These are phyloP conservation scores for Cantharis rustica DNA, from an alignment of 2,888 invertebrate species.

Conservation along the genomic window DNA sequence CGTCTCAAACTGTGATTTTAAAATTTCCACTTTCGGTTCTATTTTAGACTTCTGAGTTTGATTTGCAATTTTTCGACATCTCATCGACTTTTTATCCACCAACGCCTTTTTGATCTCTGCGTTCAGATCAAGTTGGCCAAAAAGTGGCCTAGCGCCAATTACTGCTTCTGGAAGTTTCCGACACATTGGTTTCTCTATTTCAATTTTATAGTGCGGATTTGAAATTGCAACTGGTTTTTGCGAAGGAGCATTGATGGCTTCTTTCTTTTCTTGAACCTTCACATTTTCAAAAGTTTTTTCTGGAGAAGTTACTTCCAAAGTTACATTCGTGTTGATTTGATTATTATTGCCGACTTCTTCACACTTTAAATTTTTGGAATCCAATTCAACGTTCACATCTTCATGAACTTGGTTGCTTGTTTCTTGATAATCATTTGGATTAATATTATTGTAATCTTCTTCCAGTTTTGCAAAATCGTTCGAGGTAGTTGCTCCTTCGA, in stretches of 20 bases:
- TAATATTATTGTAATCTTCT: background rate
- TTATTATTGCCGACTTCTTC: background rate
- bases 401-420: background rate
- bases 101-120: conserved; percentile 54
- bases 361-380: background rate
- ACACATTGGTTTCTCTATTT: conserved; percentile 39
- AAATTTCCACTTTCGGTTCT: conserved; percentile 41
- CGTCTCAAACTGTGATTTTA: conserved; percentile 37
- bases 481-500: background rate
- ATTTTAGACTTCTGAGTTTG: conserved; percentile 1
- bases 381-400: background rate
- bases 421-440: background rate
- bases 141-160: conserved; percentile 53
- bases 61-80: conserved; percentile 40
- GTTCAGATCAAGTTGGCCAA: conserved; percentile 53
- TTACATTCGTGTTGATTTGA: background rate
- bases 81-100: conserved; percentile 44
- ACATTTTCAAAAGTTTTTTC: background rate
- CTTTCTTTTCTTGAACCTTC: background rate
- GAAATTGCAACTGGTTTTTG: background rate
- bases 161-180: conserved; percentile 53
- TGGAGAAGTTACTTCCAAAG: background rate
- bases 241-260: too few species aligned
- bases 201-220: background rate
- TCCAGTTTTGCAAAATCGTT: background rate